These are phyloP conservation scores for Pyrgilauda ruficollis DNA, from an alignment of 2,113 vertebrate genomes.

Conservation along the genomic window DNA sequence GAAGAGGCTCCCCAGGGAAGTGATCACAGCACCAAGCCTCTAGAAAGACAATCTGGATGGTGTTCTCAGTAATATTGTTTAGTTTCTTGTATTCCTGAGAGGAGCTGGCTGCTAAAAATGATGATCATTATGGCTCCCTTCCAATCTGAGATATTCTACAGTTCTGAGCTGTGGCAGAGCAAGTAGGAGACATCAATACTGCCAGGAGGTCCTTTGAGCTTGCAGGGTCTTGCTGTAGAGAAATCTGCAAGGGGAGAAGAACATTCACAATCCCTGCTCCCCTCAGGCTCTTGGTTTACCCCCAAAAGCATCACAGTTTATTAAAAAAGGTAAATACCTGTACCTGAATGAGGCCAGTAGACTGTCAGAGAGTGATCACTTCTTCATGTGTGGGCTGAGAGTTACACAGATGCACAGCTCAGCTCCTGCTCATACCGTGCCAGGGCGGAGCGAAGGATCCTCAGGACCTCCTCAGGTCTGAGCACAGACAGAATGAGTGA, in stretches of 20 bases:
- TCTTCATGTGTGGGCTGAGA: neutral
- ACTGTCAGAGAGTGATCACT: neutral
- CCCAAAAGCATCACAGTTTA: neutral
- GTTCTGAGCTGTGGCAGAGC: neutral
- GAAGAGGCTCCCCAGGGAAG: neutral
- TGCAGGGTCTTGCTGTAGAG: neutral
- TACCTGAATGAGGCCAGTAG: neutral
- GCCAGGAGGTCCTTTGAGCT: neutral
- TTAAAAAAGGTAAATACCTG: neutral
- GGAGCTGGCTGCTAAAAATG: fast-evolving
- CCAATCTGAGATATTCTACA: neutral
- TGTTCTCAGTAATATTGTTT: neutral
- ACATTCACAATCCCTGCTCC: neutral
- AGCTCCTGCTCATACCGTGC: neutral
- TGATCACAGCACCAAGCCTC: neutral
- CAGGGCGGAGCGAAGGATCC: neutral
- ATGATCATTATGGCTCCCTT: neutral
- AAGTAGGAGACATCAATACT: neutral
- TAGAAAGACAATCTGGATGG: neutral
- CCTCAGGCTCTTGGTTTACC: fast-evolving
- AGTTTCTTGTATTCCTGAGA: neutral
- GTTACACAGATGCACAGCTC: neutral
- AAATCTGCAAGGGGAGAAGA: neutral
- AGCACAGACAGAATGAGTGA: neutral
- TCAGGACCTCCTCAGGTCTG: neutral